A percentile compares a stretch with the other conserved stretches of the same genome.
These are phyloP conservation scores for Pseudorasbora parva DNA, from an alignment of 2,113 vertebrate species.

Conservation along the genomic window DNA sequence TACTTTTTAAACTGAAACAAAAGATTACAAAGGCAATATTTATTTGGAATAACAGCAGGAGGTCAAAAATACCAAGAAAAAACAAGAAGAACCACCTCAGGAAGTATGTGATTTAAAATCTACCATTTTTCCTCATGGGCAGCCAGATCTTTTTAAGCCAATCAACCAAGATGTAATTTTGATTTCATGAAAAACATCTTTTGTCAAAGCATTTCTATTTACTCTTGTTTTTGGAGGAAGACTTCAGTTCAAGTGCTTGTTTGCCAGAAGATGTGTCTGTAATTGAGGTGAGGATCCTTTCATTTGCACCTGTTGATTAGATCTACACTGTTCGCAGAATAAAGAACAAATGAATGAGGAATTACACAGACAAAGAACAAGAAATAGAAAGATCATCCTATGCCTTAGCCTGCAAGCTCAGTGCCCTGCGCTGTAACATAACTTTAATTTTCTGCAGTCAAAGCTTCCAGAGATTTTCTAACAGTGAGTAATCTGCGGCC, in stretches of 20 bases:
- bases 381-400: background rate
- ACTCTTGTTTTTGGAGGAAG: background rate
- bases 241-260: background rate
- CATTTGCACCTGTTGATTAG: slow-evolving; percentile 27
- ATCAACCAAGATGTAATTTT: background rate
- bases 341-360: slow-evolving; percentile 26
- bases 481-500: slow-evolving; percentile 38
- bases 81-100: background rate
- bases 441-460: background rate
- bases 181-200: background rate
- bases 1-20: no score
- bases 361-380: background rate
- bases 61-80: background rate
- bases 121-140: background rate
- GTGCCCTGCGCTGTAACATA: background rate
- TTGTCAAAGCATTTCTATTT: no score
- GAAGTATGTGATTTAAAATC: background rate
- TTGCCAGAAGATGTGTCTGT: slow-evolving; percentile 8
- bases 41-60: background rate
- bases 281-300: slow-evolving; percentile 35
- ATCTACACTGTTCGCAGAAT: slow-evolving; percentile 8
- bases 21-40: no score
- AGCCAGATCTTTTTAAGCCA: background rate
- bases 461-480: slow-evolving; percentile 1
- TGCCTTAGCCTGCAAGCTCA: background rate